A percentile compares a stretch with the other conserved stretches of the same genome.
Conservation (phyloP, 1,140 invertebrate species). For the Chelonus insularis region DNA sequence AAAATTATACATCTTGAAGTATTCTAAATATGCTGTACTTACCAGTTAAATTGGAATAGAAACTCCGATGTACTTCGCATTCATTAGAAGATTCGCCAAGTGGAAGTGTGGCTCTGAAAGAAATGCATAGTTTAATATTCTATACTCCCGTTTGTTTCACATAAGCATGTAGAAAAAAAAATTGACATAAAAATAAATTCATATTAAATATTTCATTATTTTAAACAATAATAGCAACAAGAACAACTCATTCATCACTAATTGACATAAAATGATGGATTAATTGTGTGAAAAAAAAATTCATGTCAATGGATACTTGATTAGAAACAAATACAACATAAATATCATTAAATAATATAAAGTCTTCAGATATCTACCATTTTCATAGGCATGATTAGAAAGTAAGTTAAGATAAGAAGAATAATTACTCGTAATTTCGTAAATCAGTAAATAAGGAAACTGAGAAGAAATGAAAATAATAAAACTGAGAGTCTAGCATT, state of each 20-base stretch:
- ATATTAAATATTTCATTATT: no score
- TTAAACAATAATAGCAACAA: no score
- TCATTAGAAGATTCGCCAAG: slow-evolving; percentile 67
- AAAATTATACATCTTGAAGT: not conserved
- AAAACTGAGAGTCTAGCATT: slow-evolving; percentile 2
- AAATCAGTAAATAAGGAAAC: slow-evolving; percentile 4
- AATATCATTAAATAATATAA: no score
- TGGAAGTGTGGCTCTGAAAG: slow-evolving; percentile 75
- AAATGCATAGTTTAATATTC: slow-evolving; percentile 30
- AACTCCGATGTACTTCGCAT: slow-evolving; percentile 57
- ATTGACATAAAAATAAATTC: not conserved
- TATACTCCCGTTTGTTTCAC: no score
- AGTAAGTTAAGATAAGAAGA: slow-evolving; percentile 1
- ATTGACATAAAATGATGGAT: no score
- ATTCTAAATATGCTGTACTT: slow-evolving; percentile 26
- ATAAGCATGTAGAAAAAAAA: no score
- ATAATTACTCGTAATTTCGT: not conserved
- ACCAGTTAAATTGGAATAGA: slow-evolving; percentile 57
- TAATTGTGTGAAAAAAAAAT: no score
- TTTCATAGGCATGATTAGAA: no score
- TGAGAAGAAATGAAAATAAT: slow-evolving; percentile 9
- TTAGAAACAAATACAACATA: no score
- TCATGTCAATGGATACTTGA: no score
- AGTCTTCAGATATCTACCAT: no score
- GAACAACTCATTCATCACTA: no score